Percentiles rank a stretch among this genome's conserved stretches.
Evolutionary conservation across 2,888 invertebrate species (phyloP).

Genomic region (Cryptus armator): DNA sequence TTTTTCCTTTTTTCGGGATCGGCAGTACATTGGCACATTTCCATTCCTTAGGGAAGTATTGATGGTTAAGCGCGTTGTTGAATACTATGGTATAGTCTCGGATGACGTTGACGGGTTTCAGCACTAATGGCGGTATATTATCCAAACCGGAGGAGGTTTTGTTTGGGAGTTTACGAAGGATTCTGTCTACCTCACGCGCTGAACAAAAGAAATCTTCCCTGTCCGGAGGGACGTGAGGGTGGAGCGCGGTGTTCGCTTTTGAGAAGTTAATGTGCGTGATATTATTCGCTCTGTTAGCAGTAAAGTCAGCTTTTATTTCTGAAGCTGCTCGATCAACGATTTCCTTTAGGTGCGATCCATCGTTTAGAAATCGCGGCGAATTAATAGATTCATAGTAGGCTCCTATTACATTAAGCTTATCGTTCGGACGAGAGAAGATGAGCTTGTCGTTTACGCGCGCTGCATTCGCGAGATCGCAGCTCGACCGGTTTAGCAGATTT

Average conservation of each 20-base stretch:
- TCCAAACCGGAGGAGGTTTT: too few relatives aligned
- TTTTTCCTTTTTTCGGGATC: too few relatives aligned
- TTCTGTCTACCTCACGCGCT: background rate
- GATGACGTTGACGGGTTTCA: too few relatives aligned
- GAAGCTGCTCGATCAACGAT: background rate
- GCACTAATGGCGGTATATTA: too few relatives aligned
- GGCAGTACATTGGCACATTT: too few relatives aligned
- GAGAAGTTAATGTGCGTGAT: background rate
- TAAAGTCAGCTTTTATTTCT: background rate
- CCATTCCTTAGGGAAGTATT: too few relatives aligned
- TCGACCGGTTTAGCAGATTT: background rate
- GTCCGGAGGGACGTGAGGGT: background rate
- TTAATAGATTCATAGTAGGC: conserved; percentile 50
- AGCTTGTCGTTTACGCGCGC: background rate
- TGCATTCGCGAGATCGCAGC: background rate
- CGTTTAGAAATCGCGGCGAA: conserved; percentile 42
- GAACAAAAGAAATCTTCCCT: conserved; percentile 12
- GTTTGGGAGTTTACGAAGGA: background rate
- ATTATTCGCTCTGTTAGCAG: background rate
- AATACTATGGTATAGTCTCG: too few relatives aligned
- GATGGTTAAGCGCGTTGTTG: too few relatives aligned
- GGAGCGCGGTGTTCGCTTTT: background rate
- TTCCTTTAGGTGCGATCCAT: conserved; percentile 3
- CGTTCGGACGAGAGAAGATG: background rate
- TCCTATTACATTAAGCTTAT: conserved; percentile 56